Conservation (phyloP, 2,113 vertebrate genomes). For the Empidonax traillii region DNA sequence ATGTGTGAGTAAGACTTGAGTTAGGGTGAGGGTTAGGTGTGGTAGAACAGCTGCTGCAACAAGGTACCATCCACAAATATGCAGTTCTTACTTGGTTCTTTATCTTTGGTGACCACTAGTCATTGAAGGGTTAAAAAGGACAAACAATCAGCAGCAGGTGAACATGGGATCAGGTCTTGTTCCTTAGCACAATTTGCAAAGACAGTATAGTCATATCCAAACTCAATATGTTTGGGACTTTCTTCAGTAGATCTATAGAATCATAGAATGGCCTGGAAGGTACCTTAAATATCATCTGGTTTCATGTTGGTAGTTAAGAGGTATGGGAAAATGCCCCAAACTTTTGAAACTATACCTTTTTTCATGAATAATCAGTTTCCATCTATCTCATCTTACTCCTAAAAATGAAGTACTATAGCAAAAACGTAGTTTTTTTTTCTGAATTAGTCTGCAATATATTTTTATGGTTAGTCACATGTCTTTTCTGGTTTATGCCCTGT, state of each 20-base stretch:
- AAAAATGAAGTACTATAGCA: background rate
- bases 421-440: fast-evolving
- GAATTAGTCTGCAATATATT: background rate
- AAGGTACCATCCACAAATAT: too few species aligned
- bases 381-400: background rate
- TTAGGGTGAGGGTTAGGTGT: too few species aligned
- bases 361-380: background rate
- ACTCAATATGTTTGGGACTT: background rate
- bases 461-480: background rate
- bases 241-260: background rate
- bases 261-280: background rate
- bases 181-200: background rate
- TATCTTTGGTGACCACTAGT: background rate
- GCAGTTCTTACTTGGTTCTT: background rate
- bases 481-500: background rate
- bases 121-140: background rate
- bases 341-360: background rate
- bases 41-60: background rate
- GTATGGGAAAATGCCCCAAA: background rate
- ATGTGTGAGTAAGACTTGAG: too few species aligned
- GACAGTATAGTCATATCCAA: background rate
- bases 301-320: background rate
- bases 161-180: background rate
- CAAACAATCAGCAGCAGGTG: background rate
- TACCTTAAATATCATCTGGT: background rate